phyloP scores from a whole-genome alignment of 2,888 invertebrate species.

The Leistus spinibarbis region DNA sequence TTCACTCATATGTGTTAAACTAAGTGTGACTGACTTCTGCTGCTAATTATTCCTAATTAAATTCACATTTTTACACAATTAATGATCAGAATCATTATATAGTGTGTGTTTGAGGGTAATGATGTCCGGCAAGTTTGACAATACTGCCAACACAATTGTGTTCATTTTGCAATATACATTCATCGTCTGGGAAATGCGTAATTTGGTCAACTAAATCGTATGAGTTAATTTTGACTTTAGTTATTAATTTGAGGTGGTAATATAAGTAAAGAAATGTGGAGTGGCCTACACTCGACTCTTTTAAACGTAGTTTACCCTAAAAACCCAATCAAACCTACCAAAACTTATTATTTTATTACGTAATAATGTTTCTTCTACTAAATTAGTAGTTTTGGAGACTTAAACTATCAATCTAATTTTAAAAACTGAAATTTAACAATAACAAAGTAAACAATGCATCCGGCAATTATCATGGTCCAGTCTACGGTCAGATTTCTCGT shows the following conservation, averaged over 20 bases:
- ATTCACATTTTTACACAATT: slow-evolving; percentile 36
- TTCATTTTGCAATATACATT: slow-evolving; percentile 36
- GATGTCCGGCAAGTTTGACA: slow-evolving; percentile 34
- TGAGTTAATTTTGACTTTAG: too few species aligned
- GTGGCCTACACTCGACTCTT: too few species aligned
- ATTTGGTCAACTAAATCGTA: too few species aligned
- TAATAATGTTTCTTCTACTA: too few species aligned
- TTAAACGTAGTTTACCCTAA: too few species aligned
- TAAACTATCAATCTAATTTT: background rate
- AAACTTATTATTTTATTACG: too few species aligned
- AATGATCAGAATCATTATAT: slow-evolving; percentile 32
- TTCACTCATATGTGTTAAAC: background rate
- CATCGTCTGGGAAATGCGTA: slow-evolving; percentile 28
- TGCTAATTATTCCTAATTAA: slow-evolving; percentile 33
- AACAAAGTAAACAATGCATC: background rate
- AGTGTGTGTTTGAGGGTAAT: slow-evolving; percentile 20
- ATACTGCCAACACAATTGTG: slow-evolving; percentile 25
- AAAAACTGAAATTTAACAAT: background rate
- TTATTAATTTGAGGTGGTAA: too few species aligned
- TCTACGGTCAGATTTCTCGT: background rate
- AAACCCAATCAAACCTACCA: too few species aligned
- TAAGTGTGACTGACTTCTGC: background rate
- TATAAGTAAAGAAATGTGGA: too few species aligned
- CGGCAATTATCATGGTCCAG: background rate
- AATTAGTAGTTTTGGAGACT: too few species aligned